phyloP scores from a whole-genome alignment of 2,888 invertebrate genomes.

The Hylaea fasciaria region DNA sequence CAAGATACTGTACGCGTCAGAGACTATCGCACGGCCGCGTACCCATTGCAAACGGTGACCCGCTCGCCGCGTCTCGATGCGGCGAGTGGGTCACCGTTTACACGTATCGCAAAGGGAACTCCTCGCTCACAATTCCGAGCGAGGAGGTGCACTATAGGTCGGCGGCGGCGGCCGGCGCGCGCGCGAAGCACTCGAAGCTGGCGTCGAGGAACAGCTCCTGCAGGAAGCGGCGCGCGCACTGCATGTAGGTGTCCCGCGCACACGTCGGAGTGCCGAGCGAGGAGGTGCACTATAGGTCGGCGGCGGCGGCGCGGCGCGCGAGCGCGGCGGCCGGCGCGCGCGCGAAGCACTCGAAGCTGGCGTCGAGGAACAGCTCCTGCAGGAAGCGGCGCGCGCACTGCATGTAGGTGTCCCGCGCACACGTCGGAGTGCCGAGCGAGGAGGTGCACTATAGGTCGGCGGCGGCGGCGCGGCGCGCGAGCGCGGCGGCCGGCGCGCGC shows the following conservation, averaged over 20 bases:
- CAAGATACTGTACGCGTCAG: too few species aligned
- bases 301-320: slow-evolving; percentile 25
- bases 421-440: slow-evolving; percentile 98
- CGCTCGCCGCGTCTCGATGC: too few species aligned
- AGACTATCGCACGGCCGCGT: slow-evolving; percentile 23
- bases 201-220: slow-evolving; percentile 97
- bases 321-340: slow-evolving; percentile 66
- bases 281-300: slow-evolving; percentile 31
- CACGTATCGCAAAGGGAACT: background rate
- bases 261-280: slow-evolving; percentile 85
- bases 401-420: slow-evolving; percentile 92
- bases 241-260: slow-evolving; percentile 92
- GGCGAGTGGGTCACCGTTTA: slow-evolving; percentile 1
- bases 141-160: slow-evolving; percentile 29
- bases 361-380: slow-evolving; percentile 96
- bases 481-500: slow-evolving; percentile 77
- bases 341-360: slow-evolving; percentile 88
- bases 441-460: too few species aligned
- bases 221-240: slow-evolving; percentile 93
- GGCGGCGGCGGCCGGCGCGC: slow-evolving; percentile 66
- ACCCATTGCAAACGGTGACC: too few species aligned
- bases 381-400: slow-evolving; percentile 93
- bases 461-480: slow-evolving; percentile 59
- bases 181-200: slow-evolving; percentile 87
- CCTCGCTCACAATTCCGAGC: background rate